phyloP scores from a whole-genome alignment of 2,113 vertebrate genomes.

The Platysteira castanea region DNA sequence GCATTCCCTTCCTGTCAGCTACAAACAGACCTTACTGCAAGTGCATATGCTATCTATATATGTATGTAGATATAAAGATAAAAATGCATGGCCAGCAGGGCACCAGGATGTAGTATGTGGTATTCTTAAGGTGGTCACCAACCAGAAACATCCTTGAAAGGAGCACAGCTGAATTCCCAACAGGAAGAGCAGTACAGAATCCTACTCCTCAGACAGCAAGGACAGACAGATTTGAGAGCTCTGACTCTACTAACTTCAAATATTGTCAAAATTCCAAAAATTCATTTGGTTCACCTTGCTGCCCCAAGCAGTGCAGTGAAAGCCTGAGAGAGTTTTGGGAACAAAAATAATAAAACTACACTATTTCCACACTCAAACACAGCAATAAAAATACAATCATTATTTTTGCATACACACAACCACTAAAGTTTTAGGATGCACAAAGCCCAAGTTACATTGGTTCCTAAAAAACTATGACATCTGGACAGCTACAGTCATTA shows the following conservation, averaged over 20 bases:
- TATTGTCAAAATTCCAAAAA: background rate
- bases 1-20: background rate
- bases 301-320: background rate
- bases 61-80: background rate
- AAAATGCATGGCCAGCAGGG: background rate
- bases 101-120: background rate
- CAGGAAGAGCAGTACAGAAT: background rate
- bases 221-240: background rate
- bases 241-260: background rate
- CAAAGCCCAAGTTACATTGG: rapidly evolving
- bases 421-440: background rate
- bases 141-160: background rate
- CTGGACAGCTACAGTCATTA: background rate
- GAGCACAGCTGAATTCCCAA: background rate
- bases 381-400: background rate
- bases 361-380: background rate
- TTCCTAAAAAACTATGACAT: background rate
- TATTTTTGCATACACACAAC: background rate
- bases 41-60: background rate
- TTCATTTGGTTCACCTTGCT: background rate
- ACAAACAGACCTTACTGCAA: background rate
- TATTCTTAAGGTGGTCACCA: background rate
- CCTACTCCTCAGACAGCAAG: background rate
- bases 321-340: background rate
- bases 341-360: background rate